A percentile compares a stretch with the other conserved stretches of the same genome.
Evolutionary conservation across 2,113 vertebrate genomes (phyloP).

Genomic region (Heliornis fulica): DNA sequence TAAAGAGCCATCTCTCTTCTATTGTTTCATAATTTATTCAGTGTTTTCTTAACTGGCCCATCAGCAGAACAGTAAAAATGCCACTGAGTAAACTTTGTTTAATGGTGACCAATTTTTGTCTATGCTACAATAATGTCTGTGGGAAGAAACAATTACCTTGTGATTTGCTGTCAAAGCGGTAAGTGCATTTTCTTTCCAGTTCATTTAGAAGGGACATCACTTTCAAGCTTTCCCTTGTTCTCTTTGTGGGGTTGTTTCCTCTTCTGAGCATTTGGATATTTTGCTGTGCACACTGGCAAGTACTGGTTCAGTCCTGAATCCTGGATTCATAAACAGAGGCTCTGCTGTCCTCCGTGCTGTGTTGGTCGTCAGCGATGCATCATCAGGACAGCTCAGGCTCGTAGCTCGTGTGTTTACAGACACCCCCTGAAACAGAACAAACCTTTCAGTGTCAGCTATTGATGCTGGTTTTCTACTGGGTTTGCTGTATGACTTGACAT

Average conservation of each 20-base stretch:
- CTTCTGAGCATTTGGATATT: background rate
- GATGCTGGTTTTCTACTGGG: background rate
- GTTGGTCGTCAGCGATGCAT: background rate
- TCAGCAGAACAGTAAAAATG: constrained; percentile 58
- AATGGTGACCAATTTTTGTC: constrained; percentile 55
- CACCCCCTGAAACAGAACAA: background rate
- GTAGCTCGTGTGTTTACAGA: rapidly evolving
- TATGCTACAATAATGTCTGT: constrained; percentile 50
- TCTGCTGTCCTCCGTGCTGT: background rate
- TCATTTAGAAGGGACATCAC: constrained; percentile 29
- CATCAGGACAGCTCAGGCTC: background rate
- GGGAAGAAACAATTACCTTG: constrained; percentile 54
- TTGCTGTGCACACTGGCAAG: background rate
- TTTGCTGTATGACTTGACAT: background rate
- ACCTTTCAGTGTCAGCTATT: background rate
- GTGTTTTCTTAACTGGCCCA: constrained; percentile 52
- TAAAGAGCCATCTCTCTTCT: constrained; percentile 18
- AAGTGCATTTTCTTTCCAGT: constrained; percentile 44
- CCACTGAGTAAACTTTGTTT: constrained; percentile 64
- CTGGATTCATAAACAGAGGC: background rate
- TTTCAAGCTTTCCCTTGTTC: constrained; percentile 1
- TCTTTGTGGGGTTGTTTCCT: background rate
- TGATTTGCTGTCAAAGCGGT: constrained; percentile 20
- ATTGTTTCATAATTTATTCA: constrained; percentile 67
- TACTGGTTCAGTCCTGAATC: background rate